Percentiles rank a stretch among this genome's conserved stretches.
Evolutionary conservation across 2,888 invertebrate species (phyloP).

Genomic region (Fragum whitleyi): DNA sequence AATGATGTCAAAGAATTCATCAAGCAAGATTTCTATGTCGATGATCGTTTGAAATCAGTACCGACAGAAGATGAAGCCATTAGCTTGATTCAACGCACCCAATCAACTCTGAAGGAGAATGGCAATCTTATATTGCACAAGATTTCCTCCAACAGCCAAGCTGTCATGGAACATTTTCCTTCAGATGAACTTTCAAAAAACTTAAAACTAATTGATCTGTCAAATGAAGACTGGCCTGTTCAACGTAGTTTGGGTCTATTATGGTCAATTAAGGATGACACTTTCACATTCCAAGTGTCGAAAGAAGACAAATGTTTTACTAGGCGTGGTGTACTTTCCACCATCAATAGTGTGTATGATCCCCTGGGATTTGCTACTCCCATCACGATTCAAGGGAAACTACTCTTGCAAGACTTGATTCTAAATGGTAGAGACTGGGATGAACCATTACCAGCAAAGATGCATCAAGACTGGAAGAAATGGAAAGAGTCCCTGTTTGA

Average conservation of each 20-base stretch:
- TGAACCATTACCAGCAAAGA: background rate
- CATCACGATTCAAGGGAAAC: constrained; percentile 16
- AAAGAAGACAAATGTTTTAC: constrained; percentile 45
- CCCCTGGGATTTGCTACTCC: constrained; percentile 65
- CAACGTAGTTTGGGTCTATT: constrained; percentile 61
- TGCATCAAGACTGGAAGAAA: background rate
- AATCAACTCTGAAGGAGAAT: constrained; percentile 22
- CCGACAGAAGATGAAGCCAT: constrained; percentile 28
- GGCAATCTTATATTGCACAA: constrained; percentile 61
- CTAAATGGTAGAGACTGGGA: background rate
- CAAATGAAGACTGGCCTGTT: constrained; percentile 36
- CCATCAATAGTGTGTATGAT: constrained; percentile 63
- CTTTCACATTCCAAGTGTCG: constrained; percentile 48
- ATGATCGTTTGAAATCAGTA: constrained; percentile 55
- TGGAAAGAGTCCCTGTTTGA: background rate
- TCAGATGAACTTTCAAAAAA: constrained; percentile 50
- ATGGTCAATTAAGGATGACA: constrained; percentile 52
- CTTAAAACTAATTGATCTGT: constrained; percentile 39
- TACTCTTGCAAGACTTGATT: background rate
- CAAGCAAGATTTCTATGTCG: constrained; percentile 59
- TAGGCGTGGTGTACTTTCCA: constrained; percentile 54
- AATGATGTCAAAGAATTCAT: constrained; percentile 38
- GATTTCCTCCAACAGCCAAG: constrained; percentile 58
- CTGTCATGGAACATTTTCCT: constrained; percentile 40
- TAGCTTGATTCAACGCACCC: constrained; percentile 47